phyloP scores from a whole-genome alignment of 2,113 vertebrate species.

The Hipposideros armiger region DNA sequence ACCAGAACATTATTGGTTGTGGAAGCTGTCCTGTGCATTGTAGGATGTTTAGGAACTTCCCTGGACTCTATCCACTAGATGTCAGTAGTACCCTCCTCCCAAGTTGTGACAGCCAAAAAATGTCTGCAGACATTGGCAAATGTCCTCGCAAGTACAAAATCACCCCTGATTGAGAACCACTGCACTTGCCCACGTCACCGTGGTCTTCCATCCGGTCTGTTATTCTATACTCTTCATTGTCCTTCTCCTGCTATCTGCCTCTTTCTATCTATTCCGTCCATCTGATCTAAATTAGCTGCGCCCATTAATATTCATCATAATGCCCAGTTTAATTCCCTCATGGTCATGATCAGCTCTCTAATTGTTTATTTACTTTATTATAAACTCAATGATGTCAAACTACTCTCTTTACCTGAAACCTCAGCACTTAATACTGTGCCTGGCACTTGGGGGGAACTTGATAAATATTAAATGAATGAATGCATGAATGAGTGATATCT shows the following conservation, averaged over 20 bases:
- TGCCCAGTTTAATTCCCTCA: background rate
- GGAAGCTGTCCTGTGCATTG: background rate
- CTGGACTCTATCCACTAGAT: slow-evolving; percentile 73
- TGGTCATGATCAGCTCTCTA: background rate
- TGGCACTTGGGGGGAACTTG: background rate
- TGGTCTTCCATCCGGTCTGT: background rate
- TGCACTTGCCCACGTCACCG: rapidly evolving
- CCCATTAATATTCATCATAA: background rate
- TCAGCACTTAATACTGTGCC: background rate
- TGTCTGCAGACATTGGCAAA: background rate
- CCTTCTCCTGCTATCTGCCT: background rate
- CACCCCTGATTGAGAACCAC: background rate
- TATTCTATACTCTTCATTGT: rapidly evolving
- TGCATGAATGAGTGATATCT: background rate
- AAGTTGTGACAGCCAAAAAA: background rate
- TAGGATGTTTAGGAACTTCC: background rate
- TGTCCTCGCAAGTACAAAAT: background rate
- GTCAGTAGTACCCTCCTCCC: slow-evolving; percentile 52
- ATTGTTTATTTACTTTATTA: background rate
- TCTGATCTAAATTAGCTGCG: background rate
- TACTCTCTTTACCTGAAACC: background rate
- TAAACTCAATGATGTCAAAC: background rate
- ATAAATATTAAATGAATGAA: background rate
- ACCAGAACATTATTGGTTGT: background rate
- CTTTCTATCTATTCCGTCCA: background rate